Evolutionary conservation across 2,888 invertebrate genomes (phyloP), one percentile per base, ranked within the genome.

Genomic region (Tachina lurida): DNA sequence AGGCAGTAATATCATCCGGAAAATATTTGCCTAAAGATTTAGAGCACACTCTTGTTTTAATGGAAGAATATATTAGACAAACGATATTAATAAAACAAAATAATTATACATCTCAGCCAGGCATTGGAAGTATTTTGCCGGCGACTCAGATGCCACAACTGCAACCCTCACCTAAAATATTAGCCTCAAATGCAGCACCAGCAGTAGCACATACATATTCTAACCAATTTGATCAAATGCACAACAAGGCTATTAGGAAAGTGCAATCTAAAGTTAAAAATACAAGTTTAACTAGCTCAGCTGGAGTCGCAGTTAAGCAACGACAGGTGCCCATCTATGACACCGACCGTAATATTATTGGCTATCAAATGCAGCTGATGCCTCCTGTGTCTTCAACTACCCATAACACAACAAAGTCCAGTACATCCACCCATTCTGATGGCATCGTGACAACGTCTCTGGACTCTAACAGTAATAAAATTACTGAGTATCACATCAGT

Each of bases 11-110:
- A 22, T 87, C 84, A n/a, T 86, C 87, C 0, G 84, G 82, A 2
- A 82, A 84, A 13, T 43, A 90, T 0, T 62, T 87, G 31, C 86
- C 90, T 1, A 88, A 87, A 19, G 91, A 91, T 76, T 86, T 91
- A 4, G 89, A 90, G 13, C 86, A 88, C 43, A 90, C 89, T 15
- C 88, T 89, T 12, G 88, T 89, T 31, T 63, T 91, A 31, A 78
- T 91, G 13, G 90, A 91, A 65, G 90, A 89, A 77, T 91, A 90
- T 84, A 84, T 84, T 10, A 77, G 79, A 45, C 84, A 85, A 31
- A 73, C 62, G 5, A 10, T 17, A 1, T 8, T 67, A 10, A 8
- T 75, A 19, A 13, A 79, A 47, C 41, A 52, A 47, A 68, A 68
- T 47, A 47, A 67, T 62, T 80, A 68, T 49, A 43, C 49, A 60